Conservation (phyloP, 2,797 vertebrate genomes). For the Luscinia megarhynchos region DNA sequence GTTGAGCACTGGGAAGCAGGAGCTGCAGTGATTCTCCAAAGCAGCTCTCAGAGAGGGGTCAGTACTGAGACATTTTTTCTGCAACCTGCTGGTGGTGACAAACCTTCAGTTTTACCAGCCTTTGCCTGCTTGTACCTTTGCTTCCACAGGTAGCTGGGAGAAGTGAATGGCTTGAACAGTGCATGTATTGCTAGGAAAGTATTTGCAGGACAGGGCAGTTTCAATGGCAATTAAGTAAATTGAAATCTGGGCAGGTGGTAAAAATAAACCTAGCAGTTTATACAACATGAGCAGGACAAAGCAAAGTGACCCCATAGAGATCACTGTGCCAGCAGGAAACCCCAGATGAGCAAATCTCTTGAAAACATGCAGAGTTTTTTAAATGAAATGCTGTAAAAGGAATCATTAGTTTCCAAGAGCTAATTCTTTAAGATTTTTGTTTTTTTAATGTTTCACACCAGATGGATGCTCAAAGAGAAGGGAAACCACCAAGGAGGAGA, state of each 20-base stretch:
- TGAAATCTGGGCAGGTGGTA: background rate
- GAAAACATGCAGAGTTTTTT: background rate
- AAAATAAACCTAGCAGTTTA: background rate
- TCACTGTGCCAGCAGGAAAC: background rate
- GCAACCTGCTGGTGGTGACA: background rate
- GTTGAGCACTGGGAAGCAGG: slow-evolving; percentile 14
- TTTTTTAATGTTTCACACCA: background rate
- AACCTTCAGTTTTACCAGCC: background rate
- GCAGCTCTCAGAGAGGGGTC: slow-evolving; percentile 62
- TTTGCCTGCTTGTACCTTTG: background rate
- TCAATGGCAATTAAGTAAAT: background rate
- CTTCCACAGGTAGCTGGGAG: background rate
- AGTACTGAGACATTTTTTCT: background rate
- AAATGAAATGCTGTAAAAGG: background rate
- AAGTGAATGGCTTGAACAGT: background rate
- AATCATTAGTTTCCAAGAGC: background rate
- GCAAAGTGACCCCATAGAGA: background rate
- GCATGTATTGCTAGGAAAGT: background rate
- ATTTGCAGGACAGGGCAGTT: background rate
- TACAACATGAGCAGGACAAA: background rate
- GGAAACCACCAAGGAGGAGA: slow-evolving; percentile 16
- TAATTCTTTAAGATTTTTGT: background rate
- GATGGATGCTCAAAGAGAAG: background rate
- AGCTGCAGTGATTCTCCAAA: slow-evolving; percentile 25
- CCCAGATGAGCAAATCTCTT: background rate